Evolutionary conservation across 2,113 vertebrate genomes (phyloP).

Genomic region (Grus americana): DNA sequence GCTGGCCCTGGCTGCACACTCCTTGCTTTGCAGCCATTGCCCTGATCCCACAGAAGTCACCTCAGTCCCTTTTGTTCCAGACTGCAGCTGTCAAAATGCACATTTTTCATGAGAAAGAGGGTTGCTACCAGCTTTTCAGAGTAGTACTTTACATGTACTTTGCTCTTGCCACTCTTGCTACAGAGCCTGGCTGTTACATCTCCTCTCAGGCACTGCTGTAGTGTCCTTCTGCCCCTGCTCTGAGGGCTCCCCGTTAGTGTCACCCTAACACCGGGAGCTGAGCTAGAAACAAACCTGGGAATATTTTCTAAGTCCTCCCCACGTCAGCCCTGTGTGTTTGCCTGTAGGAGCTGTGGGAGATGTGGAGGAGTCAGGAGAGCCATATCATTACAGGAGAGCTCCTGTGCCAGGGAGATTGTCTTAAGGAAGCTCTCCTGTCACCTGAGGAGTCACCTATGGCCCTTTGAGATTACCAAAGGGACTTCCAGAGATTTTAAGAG

Average conservation of each 20-base stretch:
- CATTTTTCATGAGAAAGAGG: not conserved
- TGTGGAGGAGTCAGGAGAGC: not conserved
- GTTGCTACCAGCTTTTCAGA: not conserved
- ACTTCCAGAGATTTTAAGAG: not conserved
- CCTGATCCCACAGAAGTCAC: not conserved
- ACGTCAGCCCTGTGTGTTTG: not conserved
- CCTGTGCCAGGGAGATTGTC: not conserved
- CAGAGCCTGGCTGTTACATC: not conserved
- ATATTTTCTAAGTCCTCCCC: not conserved
- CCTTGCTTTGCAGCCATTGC: not conserved
- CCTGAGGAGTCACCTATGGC: not conserved
- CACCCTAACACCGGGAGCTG: fast-evolving
- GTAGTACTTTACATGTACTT: not conserved
- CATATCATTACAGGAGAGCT: not conserved
- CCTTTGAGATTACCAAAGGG: not conserved
- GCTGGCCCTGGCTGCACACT: not conserved
- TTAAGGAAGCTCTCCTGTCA: not conserved
- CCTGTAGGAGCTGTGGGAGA: not conserved
- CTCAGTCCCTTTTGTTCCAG: not conserved
- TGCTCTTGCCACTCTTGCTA: not conserved
- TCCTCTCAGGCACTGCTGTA: not conserved
- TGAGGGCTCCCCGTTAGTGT: not conserved
- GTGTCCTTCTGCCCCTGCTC: not conserved
- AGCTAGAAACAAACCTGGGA: not conserved
- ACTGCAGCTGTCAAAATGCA: not conserved